These are phyloP conservation scores for Sphyrna mokarran DNA, from an alignment of 2,113 vertebrate species.

Conservation along the genomic window DNA sequence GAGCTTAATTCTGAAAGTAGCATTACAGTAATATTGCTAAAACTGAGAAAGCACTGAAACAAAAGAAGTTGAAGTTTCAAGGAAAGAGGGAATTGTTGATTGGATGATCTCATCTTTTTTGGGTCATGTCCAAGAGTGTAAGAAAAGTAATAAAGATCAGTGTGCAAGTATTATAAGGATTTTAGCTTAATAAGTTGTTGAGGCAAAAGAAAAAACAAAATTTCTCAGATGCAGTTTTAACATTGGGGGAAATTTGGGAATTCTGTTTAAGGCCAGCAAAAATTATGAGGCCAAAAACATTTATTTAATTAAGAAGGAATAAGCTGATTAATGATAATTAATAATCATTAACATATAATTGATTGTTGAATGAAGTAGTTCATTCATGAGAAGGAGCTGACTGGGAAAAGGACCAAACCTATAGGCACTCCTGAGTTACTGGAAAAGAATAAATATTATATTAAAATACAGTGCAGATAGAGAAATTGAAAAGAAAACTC, in stretches of 20 bases:
- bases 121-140: background rate
- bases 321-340: background rate
- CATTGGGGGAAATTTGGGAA: background rate
- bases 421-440: background rate
- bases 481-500: background rate
- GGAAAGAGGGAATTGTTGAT: background rate
- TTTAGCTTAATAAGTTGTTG: background rate
- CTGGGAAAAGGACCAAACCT: background rate
- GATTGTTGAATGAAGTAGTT: background rate
- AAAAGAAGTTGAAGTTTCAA: background rate
- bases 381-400: background rate
- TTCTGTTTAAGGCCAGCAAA: background rate
- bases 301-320: background rate
- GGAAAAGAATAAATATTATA: background rate
- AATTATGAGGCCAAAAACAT: background rate
- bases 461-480: background rate
- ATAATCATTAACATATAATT: background rate
- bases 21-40: background rate
- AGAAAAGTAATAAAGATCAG: background rate
- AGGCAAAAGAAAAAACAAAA: background rate
- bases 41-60: background rate
- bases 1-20: background rate
- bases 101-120: background rate
- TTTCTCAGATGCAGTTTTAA: background rate
- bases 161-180: too few relatives aligned